These are phyloP conservation scores for Pelecanus crispus DNA, from an alignment of 2,113 vertebrate species.

Conservation along the genomic window DNA sequence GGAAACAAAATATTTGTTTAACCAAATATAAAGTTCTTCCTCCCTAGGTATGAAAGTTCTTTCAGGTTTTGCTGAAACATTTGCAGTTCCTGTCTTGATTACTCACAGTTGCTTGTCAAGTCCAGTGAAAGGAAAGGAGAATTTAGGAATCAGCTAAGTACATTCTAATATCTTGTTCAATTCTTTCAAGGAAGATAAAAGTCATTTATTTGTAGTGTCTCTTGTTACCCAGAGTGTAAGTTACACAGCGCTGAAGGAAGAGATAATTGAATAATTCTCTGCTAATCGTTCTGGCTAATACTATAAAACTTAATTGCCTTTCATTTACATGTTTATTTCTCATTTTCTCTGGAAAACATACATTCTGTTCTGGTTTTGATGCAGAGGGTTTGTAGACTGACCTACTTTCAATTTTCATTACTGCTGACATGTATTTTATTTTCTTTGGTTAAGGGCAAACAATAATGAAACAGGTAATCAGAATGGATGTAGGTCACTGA, in stretches of 20 bases:
- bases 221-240: background rate
- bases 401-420: conserved; percentile 59
- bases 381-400: conserved; percentile 33
- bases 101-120: background rate
- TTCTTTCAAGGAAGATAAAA: background rate
- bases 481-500: conserved; percentile 61
- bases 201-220: background rate
- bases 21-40: background rate
- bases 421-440: conserved; percentile 57
- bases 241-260: background rate
- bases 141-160: background rate
- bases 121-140: background rate
- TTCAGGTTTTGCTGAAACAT: background rate
- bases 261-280: conserved; percentile 20
- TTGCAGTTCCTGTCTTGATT: background rate
- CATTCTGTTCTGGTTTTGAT: conserved; percentile 39
- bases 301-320: conserved; percentile 5
- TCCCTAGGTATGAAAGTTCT: background rate
- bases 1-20: background rate
- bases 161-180: background rate
- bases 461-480: conserved; percentile 66
- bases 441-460: conserved; percentile 57
- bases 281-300: conserved; percentile 36
- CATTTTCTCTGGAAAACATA: conserved; percentile 6
- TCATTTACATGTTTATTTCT: conserved; percentile 51